phyloP scores from a whole-genome alignment of 2,888 invertebrate species.

The Tinea trinotella region DNA sequence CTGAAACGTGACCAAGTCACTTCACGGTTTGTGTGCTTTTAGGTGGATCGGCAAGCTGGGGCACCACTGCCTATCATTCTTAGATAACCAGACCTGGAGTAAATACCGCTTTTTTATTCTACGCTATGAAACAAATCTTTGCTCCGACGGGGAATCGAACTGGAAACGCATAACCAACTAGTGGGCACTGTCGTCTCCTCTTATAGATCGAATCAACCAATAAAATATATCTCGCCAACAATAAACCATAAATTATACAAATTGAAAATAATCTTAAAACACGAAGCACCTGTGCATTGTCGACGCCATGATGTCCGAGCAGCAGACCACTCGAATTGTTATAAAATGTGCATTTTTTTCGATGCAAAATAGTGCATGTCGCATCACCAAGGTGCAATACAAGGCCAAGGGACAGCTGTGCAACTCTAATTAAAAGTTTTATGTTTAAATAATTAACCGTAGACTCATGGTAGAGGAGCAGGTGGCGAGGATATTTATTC shows the following conservation, averaged over 20 bases:
- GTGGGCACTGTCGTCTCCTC: no score
- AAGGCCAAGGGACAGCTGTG: conserved; percentile 62
- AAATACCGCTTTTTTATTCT: no score
- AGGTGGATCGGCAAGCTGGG: no score
- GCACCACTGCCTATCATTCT: no score
- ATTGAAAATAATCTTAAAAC: conserved; percentile 3
- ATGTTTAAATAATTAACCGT: conserved; percentile 69
- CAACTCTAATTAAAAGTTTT: conserved; percentile 66
- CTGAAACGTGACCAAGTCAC: no score
- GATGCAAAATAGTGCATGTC: conserved; percentile 57
- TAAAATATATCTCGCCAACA: neutral
- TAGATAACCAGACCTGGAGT: no score
- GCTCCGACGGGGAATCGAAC: no score
- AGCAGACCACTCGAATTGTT: conserved; percentile 35
- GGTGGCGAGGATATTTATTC: conserved; percentile 53
- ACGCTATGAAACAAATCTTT: no score
- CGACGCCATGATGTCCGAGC: no score
- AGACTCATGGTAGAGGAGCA: conserved; percentile 35
- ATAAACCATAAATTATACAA: no score
- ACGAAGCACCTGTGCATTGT: neutral
- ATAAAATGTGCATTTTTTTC: conserved; percentile 57
- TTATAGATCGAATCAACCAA: neutral
- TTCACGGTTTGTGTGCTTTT: no score
- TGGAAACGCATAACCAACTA: no score
- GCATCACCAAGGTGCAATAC: conserved; percentile 61